These are phyloP conservation scores for Nyctibius grandis DNA, from an alignment of 2,797 vertebrate species.

Conservation along the genomic window DNA sequence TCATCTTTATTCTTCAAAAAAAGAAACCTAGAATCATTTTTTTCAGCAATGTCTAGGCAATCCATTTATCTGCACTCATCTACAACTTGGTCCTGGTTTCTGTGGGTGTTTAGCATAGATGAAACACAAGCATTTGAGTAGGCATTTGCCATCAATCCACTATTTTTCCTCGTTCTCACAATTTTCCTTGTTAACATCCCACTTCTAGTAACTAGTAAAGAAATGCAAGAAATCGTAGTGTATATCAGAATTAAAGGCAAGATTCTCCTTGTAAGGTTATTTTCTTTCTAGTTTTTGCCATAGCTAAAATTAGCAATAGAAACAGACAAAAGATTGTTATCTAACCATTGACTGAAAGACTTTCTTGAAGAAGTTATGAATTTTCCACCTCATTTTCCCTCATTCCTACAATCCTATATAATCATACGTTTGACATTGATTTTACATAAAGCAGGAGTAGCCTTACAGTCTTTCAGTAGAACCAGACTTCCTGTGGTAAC, in stretches of 20 bases:
- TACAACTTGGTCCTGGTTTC: not conserved
- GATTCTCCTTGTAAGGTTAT: not conserved
- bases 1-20: not conserved
- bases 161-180: not conserved
- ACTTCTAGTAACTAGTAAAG: not conserved
- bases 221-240: not conserved
- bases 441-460: not conserved
- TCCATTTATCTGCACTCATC: not conserved
- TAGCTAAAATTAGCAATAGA: not conserved
- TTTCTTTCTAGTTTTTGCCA: not conserved
- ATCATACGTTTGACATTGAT: fast-evolving
- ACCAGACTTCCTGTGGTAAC: not conserved
- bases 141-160: not conserved
- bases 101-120: not conserved
- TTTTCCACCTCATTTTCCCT: not conserved
- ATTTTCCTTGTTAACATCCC: not conserved
- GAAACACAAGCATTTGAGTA: not conserved
- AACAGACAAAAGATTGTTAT: not conserved
- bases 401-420: not conserved
- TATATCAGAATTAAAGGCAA: not conserved
- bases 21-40: not conserved
- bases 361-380: not conserved
- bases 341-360: not conserved
- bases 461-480: not conserved
- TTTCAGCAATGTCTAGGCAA: not conserved